A percentile compares a stretch with the other conserved stretches of the same genome.
These are phyloP conservation scores for Hylomyscus alleni DNA, from an alignment of 2,797 vertebrate genomes.

Conservation along the genomic window DNA sequence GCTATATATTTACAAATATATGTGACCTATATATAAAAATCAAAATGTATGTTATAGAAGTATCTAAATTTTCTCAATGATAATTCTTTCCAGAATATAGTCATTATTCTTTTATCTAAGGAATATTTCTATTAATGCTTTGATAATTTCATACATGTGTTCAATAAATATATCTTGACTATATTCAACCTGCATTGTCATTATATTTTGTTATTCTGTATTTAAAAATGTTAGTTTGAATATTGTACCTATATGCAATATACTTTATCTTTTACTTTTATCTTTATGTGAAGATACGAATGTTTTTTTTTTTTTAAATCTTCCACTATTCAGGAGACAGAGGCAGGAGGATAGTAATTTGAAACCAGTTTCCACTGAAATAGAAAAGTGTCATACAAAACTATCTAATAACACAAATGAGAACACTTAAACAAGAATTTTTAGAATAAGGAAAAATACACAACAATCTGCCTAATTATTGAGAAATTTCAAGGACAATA, in stretches of 20 bases:
- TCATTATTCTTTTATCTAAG: not conserved
- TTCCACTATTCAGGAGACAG: not conserved
- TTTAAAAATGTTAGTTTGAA: not conserved
- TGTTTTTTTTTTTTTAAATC: not conserved
- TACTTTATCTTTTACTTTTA: not conserved
- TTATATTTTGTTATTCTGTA: not conserved
- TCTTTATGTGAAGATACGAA: not conserved
- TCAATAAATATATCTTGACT: not conserved
- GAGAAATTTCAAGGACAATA: not conserved
- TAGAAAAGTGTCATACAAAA: not conserved
- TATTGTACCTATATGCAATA: not conserved
- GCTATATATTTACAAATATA: not conserved
- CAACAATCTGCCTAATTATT: not conserved
- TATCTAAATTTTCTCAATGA: not conserved
- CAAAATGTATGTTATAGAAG: not conserved
- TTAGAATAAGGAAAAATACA: not conserved
- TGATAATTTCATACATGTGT: not conserved
- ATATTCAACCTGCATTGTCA: not conserved
- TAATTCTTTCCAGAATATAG: not conserved
- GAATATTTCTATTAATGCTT: not conserved
- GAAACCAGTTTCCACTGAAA: not conserved
- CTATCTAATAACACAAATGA: not conserved
- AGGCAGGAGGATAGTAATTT: not conserved
- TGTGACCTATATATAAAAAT: not conserved
- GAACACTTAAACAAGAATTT: not conserved